Percentiles rank a stretch among this genome's conserved stretches.
Evolutionary conservation across 2,888 invertebrate species (phyloP).

Genomic region (Sinodicranocentrus sp.): DNA sequence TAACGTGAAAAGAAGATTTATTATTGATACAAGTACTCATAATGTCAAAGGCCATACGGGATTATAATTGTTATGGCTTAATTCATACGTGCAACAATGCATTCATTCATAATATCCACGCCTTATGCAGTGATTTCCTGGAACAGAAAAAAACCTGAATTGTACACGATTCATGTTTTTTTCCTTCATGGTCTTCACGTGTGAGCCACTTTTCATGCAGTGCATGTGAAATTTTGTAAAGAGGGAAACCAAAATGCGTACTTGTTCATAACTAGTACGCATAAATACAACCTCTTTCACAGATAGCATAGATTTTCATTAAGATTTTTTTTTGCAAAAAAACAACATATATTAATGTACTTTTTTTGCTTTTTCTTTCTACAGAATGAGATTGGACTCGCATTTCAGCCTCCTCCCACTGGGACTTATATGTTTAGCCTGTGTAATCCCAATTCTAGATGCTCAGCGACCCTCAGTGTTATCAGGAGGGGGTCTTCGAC

Average conservation of each 20-base stretch:
- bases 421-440: conserved; percentile 70
- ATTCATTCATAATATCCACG: not conserved
- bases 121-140: not conserved
- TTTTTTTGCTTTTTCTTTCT: conserved; percentile 42
- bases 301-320: not conserved
- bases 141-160: no score
- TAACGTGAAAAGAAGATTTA: conserved; percentile 51
- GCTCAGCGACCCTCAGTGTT: conserved; percentile 76
- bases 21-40: conserved; percentile 31
- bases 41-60: conserved; percentile 47
- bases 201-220: no score
- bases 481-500: conserved; percentile 76
- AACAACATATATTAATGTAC: no score
- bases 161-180: no score
- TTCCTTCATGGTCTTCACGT: no score
- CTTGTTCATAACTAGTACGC: no score
- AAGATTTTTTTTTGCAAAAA: not conserved
- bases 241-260: no score
- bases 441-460: conserved; percentile 64
- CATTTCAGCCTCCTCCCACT: conserved; percentile 59
- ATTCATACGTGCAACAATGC: conserved; percentile 31
- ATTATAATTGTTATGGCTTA: conserved; percentile 58
- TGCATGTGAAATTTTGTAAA: no score
- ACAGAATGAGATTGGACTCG: conserved; percentile 73
- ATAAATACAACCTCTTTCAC: not conserved